Base-by-base conservation (phyloP, 2,888 invertebrate species). In the Timandra comae region DNA sequence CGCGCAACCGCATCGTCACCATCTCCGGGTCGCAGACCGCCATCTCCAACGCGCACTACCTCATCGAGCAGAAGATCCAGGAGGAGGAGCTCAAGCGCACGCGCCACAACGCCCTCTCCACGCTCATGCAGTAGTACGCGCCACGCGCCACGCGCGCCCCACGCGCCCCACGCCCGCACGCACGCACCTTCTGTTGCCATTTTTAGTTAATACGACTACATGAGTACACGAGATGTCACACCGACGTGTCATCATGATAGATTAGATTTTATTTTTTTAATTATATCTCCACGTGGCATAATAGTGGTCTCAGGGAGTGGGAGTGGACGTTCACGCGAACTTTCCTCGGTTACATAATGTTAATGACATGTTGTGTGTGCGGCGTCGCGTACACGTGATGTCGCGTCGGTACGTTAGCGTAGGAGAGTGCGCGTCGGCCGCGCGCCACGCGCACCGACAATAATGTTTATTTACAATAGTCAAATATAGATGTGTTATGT, bases 31-130 rank as follows among this genome's bases (percentile, higher is more conserved):
- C 91, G 67, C 90, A 92, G 67, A 91, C 91, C 81, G 93, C 95
- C 86, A 96, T 98, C 86, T 89, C 90, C 78, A 93, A 93, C 81
- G 98, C 98, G 78, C 94, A 96, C 81, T 95, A 91, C 89, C 91
- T 97, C 87, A 97, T 98, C 87, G 96, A 97, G 88, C 96, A 97
- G 88, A 94, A 96, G 87, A 95, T 98, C 82, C 92, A 91, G 81
- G 96, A 97, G 88, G 97, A 97, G 89, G 97, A 98, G 88, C 88
- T 93, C 59, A 97, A 97, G 88, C 91, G 97, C 78, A 95, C 96
- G 67, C 91, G 96, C 72, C 96, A 96, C 88, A 94, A 91, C 88
- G 90, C 92, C 81, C 87, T 90, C 86, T 88, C 91, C 70, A 89
- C 87, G 61, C 88, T 91, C 69, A 91, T 91, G 87, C 91, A 91